Evolutionary conservation across 2,888 invertebrate genomes (phyloP), one percentile per base, ranked within the genome.

Genomic region (Parnassius glacialis): DNA sequence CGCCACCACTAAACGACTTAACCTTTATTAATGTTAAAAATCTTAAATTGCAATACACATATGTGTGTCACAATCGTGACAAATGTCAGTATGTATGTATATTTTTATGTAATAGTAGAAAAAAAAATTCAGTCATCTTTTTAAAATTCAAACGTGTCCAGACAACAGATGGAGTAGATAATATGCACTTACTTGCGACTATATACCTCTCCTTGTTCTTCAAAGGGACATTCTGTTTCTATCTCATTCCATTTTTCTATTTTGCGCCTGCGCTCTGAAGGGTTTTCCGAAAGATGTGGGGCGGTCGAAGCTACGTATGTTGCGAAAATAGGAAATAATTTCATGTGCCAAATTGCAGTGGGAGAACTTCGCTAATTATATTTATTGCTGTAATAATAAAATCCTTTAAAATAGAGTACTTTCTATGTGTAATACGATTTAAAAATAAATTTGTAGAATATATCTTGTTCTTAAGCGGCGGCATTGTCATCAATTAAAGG

Each of bases 241-340:
- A 52, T 84, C 82, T 74, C 79, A n/a, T 70, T 84, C 78, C 34
- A 67, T 69, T 85, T 84, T 86, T 80, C 83, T 80, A 76, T 82
- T 82, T 80, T 76, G 75, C 88, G 86, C 86, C 64, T 87, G 90
- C 90, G 91, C 81, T 56, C n/a, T 72, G 67, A 70, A 70, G 77
- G 62, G 81, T 87, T 85, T 82, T 84, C 83, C 84, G 76, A 85
- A 85, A 84, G 83, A 82, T 80, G 75, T 73, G 77, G 74, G 72
- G 65, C 76, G 74, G 73, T 90, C 74, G 89, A 87, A 90, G 90
- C 86, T 88, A 71, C 84, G 70, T 90, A 89, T 59, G 74, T 68
- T 82, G 79, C 69, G 57, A 54, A 58, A 62, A 54, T 50, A n/a
- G 9, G 44, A 54, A 57, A 68, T 67, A 70, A 67, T 68, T 45